Evolutionary conservation across 2,113 vertebrate genomes (phyloP).

Genomic region (Pundamilia nyererei): DNA sequence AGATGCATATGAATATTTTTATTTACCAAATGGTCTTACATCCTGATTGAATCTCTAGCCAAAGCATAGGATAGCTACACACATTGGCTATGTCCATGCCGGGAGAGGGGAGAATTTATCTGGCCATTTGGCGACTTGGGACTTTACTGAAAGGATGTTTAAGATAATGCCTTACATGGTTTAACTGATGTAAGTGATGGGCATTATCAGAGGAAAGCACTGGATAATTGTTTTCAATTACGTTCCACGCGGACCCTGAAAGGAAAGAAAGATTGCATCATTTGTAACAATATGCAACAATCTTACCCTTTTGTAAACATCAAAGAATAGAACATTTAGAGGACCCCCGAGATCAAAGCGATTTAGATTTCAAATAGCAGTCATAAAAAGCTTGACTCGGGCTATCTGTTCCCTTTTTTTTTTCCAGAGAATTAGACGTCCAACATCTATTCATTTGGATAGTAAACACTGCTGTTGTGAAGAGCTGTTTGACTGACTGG

Average conservation of each 20-base stretch:
- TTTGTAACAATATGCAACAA: slow-evolving; percentile 31
- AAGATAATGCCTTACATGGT: slow-evolving; percentile 8
- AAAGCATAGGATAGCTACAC: background rate
- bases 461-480: slow-evolving; percentile 38
- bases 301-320: slow-evolving; percentile 27
- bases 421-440: background rate
- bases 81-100: background rate
- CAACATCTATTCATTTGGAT: slow-evolving; percentile 36
- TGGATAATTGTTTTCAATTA: slow-evolving; percentile 52
- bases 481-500: slow-evolving; percentile 29
- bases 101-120: background rate
- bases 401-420: background rate
- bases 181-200: background rate
- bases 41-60: background rate
- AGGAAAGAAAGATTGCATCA: slow-evolving; percentile 4
- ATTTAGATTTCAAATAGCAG: slow-evolving; percentile 25
- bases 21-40: background rate
- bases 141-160: background rate
- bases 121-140: background rate
- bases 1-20: background rate
- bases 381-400: slow-evolving; percentile 2
- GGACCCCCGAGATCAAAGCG: slow-evolving; percentile 5
- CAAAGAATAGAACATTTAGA: slow-evolving; percentile 15
- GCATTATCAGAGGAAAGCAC: slow-evolving; percentile 20
- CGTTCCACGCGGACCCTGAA: slow-evolving; percentile 5